Percentiles rank a stretch among this genome's conserved stretches.
Evolutionary conservation across 2,113 vertebrate species (phyloP).

Genomic region (Trogon surrucura): DNA sequence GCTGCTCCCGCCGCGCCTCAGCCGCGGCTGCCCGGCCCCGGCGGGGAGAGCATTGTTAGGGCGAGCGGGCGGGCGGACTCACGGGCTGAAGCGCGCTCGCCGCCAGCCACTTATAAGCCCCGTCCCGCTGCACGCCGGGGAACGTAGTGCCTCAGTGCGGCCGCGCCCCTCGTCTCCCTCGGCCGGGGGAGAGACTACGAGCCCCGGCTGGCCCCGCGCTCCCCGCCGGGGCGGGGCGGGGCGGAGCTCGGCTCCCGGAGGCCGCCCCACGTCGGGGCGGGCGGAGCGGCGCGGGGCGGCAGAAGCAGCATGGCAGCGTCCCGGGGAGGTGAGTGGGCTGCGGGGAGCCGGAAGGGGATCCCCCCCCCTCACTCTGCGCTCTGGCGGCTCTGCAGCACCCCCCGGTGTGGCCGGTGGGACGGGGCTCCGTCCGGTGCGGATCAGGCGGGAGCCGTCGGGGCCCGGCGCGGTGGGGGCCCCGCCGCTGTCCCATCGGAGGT

Average conservation of each 20-base stretch:
- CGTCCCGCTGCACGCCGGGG: slow-evolving; percentile 61
- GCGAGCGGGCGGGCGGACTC: neutral
- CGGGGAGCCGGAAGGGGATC: neutral
- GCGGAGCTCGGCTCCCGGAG: neutral
- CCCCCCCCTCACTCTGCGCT: neutral
- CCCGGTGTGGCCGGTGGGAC: neutral
- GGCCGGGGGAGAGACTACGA: neutral
- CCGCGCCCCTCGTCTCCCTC: neutral
- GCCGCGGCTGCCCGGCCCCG: slow-evolving; percentile 5
- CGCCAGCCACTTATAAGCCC: slow-evolving; percentile 18
- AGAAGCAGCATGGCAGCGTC: neutral
- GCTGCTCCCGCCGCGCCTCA: neutral
- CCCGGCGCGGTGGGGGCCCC: neutral
- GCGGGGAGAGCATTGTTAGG: slow-evolving; percentile 66
- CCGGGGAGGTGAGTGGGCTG: neutral
- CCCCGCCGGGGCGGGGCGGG: neutral
- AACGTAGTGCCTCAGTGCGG: slow-evolving; percentile 40
- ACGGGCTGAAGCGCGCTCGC: slow-evolving; percentile 42
- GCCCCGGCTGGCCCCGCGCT: slow-evolving; percentile 25
- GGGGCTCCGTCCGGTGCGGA: no score
- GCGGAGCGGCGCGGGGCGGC: neutral
- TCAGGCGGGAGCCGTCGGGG: neutral
- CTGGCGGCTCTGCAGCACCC: no score
- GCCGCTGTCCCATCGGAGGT: neutral
- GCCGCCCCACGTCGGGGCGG: neutral